Base-by-base conservation (phyloP, 2,797 vertebrate genomes). In the Cephalopachus bancanus region DNA sequence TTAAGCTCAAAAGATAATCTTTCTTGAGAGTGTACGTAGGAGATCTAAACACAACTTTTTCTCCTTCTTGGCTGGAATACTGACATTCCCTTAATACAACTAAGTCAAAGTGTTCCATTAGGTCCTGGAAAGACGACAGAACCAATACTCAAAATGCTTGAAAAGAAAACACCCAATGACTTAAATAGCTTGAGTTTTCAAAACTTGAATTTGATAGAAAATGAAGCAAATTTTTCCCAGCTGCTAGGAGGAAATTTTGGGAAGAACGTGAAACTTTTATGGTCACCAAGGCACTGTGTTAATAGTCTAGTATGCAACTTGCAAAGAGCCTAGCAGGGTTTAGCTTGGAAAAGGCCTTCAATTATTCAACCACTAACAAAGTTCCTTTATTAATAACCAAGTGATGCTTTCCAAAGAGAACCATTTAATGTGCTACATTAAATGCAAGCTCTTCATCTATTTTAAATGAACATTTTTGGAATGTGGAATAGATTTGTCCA, bases 371-470 rank as follows among this genome's bases (percentile, higher is more conserved):
- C 51, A 88, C 24, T 86, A 89, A 65, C 30, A 94, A 83, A 83
- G 67, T 69, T 86, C 30, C 49, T 62, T 92, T 87, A 79, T 71
- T 64, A 74, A 60, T 80, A 88, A 33, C 26, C 69, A 76, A 83
- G 67, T 89, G n/a, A 95, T 69, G 74, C 62, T 74, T 92, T 93
- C 16, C 49, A 30, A 72, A 96, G 65, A 93, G 85, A 96, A 93
- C 8, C 24, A 88, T 37, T 84, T 67, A 71, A 49, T 93, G 30
- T 57, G 20, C 79, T 57, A 84, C 7, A 84, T 37, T 75, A 90
- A 85, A 90, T 64, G 57, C 30, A 94, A 92, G 91, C 19, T 76
- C 60, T 65, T 84, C 60, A 72, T 65, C 74, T 67, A 78, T 51
- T 83, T 91, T 55, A 93, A 91, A 81, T 69, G 64, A 93, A 1